Evolutionary conservation across 2,797 vertebrate genomes (phyloP).

Genomic region (Otolemur crassicaudatus): DNA sequence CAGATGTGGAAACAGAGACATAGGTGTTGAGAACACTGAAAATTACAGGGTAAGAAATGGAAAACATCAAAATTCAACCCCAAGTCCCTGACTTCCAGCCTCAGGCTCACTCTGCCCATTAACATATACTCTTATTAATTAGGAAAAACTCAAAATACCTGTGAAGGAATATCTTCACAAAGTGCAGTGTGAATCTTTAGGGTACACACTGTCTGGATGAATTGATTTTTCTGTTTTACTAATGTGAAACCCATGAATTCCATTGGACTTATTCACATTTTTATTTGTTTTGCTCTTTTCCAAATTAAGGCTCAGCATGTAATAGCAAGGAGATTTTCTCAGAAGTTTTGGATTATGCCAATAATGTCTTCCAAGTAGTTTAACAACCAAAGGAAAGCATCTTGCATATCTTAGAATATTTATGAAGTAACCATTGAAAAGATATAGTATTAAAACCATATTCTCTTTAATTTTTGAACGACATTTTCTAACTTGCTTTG

Average conservation of each 20-base stretch:
- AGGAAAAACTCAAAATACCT: conserved; percentile 28
- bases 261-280: conserved; percentile 43
- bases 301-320: conserved; percentile 68
- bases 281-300: conserved; percentile 61
- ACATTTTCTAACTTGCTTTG: background rate
- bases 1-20: background rate
- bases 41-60: background rate
- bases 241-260: conserved; percentile 33
- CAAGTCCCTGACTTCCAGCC: background rate
- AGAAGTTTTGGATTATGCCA: conserved; percentile 49
- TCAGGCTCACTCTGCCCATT: background rate
- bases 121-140: background rate
- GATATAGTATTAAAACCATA: conserved; percentile 20
- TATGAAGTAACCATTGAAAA: conserved; percentile 65
- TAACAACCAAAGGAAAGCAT: conserved; percentile 73
- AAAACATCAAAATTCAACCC: background rate
- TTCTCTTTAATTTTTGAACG: background rate
- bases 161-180: background rate
- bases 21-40: background rate
- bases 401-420: conserved; percentile 52
- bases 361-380: conserved; percentile 56
- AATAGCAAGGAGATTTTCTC: conserved; percentile 59
- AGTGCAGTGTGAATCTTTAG: background rate
- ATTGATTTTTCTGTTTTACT: conserved; percentile 50
- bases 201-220: background rate